Conservation (phyloP, 2,797 vertebrate species). For the Echiichthys vipera region DNA sequence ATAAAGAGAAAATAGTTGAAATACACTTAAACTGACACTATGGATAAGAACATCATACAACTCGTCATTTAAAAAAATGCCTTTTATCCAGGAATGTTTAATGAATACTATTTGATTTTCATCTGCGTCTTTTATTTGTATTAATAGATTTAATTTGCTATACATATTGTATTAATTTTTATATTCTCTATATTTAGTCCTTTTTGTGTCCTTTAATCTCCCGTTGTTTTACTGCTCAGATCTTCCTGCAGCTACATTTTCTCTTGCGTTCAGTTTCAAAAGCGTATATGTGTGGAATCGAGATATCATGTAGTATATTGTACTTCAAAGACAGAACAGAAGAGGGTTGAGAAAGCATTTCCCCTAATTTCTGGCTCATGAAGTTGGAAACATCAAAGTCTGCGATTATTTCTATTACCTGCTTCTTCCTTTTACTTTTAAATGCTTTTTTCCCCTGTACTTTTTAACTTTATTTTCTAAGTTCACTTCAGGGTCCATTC, state of each 20-base stretch:
- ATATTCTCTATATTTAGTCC: neutral
- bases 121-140: neutral
- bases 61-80: too few species aligned
- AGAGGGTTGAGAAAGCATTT: neutral
- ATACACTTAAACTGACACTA: too few species aligned
- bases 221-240: too few species aligned
- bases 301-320: neutral
- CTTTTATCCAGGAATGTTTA: too few species aligned
- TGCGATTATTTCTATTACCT: constrained; percentile 2
- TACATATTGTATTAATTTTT: neutral
- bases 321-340: constrained; percentile 13
- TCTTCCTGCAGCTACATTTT: neutral
- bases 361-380: constrained; percentile 2
- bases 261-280: neutral
- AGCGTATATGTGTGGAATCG: neutral
- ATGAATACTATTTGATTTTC: neutral
- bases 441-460: neutral
- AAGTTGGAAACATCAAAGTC: constrained; percentile 34
- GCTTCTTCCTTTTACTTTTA: neutral
- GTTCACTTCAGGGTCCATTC: neutral
- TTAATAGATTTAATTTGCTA: neutral
- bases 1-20: too few species aligned
- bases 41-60: too few species aligned
- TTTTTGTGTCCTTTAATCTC: neutral
- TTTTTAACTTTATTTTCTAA: too few species aligned